Conservation (phyloP, 2,888 invertebrate species). For the Acrobasis consociella region DNA sequence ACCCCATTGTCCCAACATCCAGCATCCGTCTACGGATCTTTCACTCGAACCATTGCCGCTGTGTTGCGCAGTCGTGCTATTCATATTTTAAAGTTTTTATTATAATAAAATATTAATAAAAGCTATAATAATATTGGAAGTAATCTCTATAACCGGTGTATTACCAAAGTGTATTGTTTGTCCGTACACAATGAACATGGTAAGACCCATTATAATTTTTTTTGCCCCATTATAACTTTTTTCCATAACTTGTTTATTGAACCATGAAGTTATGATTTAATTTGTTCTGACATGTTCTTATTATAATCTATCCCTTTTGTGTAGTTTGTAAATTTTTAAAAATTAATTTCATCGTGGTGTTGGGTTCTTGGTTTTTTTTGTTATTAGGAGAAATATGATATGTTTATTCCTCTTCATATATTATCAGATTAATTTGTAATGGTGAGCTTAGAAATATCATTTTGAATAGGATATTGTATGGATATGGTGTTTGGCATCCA, state of each 20-base stretch:
- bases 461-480: constrained; percentile 36
- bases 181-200: constrained; percentile 75
- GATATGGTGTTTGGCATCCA: constrained; percentile 43
- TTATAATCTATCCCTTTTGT: constrained; percentile 54
- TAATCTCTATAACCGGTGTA: constrained; percentile 62
- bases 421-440: constrained; percentile 46
- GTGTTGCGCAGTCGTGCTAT: constrained; percentile 68
- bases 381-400: constrained; percentile 59
- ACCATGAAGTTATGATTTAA: constrained; percentile 79
- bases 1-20: constrained; percentile 66
- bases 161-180: constrained; percentile 66
- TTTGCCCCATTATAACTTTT: constrained; percentile 58
- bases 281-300: constrained; percentile 77
- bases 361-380: constrained; percentile 30
- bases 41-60: constrained; percentile 65
- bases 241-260: constrained; percentile 63
- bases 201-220: constrained; percentile 71
- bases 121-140: constrained; percentile 53
- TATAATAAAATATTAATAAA: constrained; percentile 51
- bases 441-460: constrained; percentile 35
- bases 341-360: constrained; percentile 28
- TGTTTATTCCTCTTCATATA: constrained; percentile 35
- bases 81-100: constrained; percentile 51
- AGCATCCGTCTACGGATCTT: constrained; percentile 56
- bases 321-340: constrained; percentile 29